These are phyloP conservation scores for Agonopterix alstromeriana DNA, from an alignment of 2,888 invertebrate genomes.

Conservation along the genomic window DNA sequence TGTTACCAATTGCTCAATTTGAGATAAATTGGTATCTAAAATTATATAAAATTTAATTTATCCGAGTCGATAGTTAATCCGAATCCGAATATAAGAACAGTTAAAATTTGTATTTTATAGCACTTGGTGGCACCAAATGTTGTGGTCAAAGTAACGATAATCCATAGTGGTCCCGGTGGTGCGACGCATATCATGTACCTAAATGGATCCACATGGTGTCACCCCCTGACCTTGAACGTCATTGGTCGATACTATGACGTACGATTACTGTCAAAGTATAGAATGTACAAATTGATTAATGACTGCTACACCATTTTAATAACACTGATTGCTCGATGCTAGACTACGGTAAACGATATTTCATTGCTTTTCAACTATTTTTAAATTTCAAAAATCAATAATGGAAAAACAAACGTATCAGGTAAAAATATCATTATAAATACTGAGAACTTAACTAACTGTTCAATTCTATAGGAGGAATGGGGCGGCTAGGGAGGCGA, in stretches of 20 bases:
- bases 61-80: too few species aligned
- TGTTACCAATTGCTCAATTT: too few species aligned
- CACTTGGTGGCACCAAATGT: too few species aligned
- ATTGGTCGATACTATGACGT: constrained; percentile 59
- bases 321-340: constrained; percentile 20
- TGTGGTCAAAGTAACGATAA: too few species aligned
- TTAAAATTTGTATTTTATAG: too few species aligned
- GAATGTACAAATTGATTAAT: constrained; percentile 39
- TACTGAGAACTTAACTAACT: too few species aligned
- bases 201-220: constrained; percentile 29
- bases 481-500: constrained; percentile 80
- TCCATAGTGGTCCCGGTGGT: too few species aligned
- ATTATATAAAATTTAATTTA: too few species aligned
- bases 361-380: not conserved
- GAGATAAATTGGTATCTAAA: too few species aligned
- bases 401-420: not conserved
- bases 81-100: too few species aligned
- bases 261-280: constrained; percentile 28
- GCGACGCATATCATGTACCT: constrained; percentile 3
- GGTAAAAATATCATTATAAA: not conserved
- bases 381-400: not conserved
- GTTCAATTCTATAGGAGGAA: constrained; percentile 78
- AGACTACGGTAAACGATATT: constrained; percentile 8
- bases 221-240: constrained; percentile 55
- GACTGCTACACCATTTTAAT: constrained; percentile 21